phyloP scores from a whole-genome alignment of 2,797 vertebrate genomes.

The Brachymystax lenok region DNA sequence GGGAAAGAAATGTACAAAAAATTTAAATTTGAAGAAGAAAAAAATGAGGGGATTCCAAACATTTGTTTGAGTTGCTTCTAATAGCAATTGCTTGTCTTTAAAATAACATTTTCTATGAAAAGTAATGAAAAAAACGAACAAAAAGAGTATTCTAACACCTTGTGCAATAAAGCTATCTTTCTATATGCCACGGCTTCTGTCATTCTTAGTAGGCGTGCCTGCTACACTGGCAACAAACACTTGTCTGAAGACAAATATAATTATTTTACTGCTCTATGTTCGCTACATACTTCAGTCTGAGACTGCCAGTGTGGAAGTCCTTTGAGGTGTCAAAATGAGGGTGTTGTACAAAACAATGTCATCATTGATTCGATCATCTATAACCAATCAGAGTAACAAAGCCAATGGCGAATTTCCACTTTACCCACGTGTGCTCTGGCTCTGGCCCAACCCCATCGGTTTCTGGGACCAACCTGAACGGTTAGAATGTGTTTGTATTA shows the following conservation, averaged over 20 bases:
- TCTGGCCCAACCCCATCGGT: too few species aligned
- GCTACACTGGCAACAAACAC: not conserved
- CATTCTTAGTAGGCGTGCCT: constrained; percentile 51
- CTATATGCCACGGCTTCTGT: constrained; percentile 75
- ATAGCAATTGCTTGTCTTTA: constrained; percentile 99
- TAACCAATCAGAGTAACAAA: too few species aligned
- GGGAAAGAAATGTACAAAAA: constrained; percentile 74
- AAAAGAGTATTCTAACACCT: constrained; percentile 93
- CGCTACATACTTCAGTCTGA: too few species aligned
- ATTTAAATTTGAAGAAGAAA: constrained; percentile 72
- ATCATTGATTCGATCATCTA: too few species aligned
- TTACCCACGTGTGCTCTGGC: too few species aligned
- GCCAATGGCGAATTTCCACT: too few species aligned
- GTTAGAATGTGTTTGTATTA: too few species aligned
- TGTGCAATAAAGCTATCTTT: constrained; percentile 99
- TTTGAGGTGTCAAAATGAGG: too few species aligned
- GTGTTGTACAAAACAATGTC: too few species aligned
- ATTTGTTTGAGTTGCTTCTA: constrained; percentile 90
- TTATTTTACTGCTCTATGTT: not conserved
- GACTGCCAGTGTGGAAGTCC: too few species aligned
- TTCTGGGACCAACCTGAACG: too few species aligned
- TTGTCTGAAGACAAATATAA: not conserved
- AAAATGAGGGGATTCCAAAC: constrained; percentile 78
- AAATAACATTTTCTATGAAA: constrained; percentile 93
- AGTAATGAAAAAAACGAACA: constrained; percentile 83